Evolutionary conservation across 2,888 invertebrate species (phyloP).

Genomic region (Callimorpha dominula): DNA sequence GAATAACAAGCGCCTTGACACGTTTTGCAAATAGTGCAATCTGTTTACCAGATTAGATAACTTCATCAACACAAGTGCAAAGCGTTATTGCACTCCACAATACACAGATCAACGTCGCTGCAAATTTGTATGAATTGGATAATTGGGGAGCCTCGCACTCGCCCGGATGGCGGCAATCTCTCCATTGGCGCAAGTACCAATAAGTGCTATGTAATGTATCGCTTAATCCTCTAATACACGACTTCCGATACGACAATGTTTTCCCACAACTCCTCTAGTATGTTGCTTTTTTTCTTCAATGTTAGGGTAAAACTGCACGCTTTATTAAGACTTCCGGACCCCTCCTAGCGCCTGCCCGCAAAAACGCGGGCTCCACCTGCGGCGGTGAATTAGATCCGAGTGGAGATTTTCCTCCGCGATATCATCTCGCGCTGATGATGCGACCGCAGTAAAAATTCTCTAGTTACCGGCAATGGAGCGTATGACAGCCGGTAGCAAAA

Average conservation of each 20-base stretch:
- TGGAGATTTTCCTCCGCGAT: no score
- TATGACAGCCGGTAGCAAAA: no score
- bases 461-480: no score
- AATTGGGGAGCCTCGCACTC: constrained; percentile 61
- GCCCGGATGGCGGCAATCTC: constrained; percentile 81
- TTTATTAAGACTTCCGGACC: no score
- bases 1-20: not conserved
- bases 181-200: constrained; percentile 65
- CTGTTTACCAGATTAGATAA: constrained; percentile 33
- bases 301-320: not conserved
- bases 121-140: constrained; percentile 71
- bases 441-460: no score
- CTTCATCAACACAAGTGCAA: constrained; percentile 30
- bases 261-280: constrained; percentile 49
- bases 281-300: constrained; percentile 5
- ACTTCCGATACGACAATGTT: constrained; percentile 68
- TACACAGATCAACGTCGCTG: constrained; percentile 49
- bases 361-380: no score
- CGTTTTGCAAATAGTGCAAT: constrained; percentile 14
- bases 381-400: no score
- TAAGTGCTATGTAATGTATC: constrained; percentile 72
- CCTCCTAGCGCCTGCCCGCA: no score
- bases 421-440: no score
- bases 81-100: constrained; percentile 41
- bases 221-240: constrained; percentile 69